Percentiles rank a stretch among this genome's conserved stretches.
Conservation (phyloP, 2,888 invertebrate genomes). For the Scaptomyza reducta region DNA sequence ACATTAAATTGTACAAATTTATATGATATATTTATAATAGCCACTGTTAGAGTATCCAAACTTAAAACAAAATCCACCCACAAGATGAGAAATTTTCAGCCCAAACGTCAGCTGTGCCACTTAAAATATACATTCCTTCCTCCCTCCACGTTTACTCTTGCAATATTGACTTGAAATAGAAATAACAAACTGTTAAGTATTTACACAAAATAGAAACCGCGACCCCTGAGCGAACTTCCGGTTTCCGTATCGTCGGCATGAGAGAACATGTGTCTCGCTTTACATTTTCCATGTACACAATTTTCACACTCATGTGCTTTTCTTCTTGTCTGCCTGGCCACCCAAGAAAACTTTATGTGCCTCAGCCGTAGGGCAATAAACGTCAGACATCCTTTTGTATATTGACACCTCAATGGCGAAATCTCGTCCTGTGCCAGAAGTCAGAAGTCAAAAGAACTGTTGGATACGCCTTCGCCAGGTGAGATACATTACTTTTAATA, state of each 20-base stretch:
- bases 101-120: slow-evolving; percentile 72
- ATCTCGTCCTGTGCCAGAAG: slow-evolving; percentile 18
- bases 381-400: slow-evolving; percentile 75
- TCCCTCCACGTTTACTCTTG: slow-evolving; percentile 59
- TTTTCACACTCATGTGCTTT: slow-evolving; percentile 32
- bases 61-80: neutral
- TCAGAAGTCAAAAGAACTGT: slow-evolving; percentile 37
- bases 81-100: slow-evolving; percentile 73
- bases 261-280: slow-evolving; percentile 50
- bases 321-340: slow-evolving; percentile 31
- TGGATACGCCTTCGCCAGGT: slow-evolving; percentile 8
- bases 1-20: neutral
- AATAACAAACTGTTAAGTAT: slow-evolving; percentile 59
- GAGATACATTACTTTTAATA: slow-evolving; percentile 10
- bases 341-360: slow-evolving; percentile 51
- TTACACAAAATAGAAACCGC: slow-evolving; percentile 60
- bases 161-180: slow-evolving; percentile 72
- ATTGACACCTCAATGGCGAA: slow-evolving; percentile 69
- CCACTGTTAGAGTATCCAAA: neutral
- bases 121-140: slow-evolving; percentile 44
- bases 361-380: slow-evolving; percentile 69
- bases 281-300: slow-evolving; percentile 36
- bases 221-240: slow-evolving; percentile 11
- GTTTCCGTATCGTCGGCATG: slow-evolving; percentile 3
- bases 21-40: neutral